These are phyloP conservation scores for Gambelia wislizenii DNA, from an alignment of 2,797 vertebrate genomes.

Conservation along the genomic window DNA sequence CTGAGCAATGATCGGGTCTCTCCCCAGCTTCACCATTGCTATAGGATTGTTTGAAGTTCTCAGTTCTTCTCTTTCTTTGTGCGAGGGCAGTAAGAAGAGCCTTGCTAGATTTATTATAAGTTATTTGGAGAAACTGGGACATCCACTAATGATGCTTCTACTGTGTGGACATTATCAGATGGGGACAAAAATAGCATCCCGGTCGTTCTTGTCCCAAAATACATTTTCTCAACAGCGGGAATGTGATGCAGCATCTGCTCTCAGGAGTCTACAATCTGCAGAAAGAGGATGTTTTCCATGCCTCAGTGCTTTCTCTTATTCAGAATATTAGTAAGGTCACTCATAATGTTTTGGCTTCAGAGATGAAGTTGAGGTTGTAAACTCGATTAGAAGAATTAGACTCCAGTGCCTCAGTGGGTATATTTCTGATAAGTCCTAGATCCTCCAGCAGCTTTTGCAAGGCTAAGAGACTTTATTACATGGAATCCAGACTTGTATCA, in stretches of 20 bases:
- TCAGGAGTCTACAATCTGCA: not conserved
- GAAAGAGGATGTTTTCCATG: too few species aligned
- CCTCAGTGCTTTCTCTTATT: not conserved
- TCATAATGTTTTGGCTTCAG: not conserved
- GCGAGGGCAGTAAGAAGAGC: not conserved
- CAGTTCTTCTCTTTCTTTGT: not conserved
- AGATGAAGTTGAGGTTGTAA: not conserved
- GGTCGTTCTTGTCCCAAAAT: not conserved
- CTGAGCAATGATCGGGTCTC: too few species aligned
- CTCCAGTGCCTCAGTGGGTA: not conserved
- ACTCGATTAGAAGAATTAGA: not conserved
- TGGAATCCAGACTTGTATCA: not conserved
- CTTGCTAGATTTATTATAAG: not conserved
- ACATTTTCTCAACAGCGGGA: not conserved
- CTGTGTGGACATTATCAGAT: too few species aligned
- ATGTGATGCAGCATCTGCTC: not conserved
- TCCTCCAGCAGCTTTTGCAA: not conserved
- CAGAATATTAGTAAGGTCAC: not conserved
- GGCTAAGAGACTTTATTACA: not conserved
- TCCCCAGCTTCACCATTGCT: not conserved
- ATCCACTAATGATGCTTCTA: too few species aligned
- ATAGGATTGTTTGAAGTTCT: conserved; percentile 81
- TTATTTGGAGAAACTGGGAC: not conserved
- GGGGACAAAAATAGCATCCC: too few species aligned
- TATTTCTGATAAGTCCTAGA: not conserved